These are phyloP conservation scores for Perca fluviatilis DNA, from an alignment of 2,113 vertebrate genomes.

Conservation along the genomic window DNA sequence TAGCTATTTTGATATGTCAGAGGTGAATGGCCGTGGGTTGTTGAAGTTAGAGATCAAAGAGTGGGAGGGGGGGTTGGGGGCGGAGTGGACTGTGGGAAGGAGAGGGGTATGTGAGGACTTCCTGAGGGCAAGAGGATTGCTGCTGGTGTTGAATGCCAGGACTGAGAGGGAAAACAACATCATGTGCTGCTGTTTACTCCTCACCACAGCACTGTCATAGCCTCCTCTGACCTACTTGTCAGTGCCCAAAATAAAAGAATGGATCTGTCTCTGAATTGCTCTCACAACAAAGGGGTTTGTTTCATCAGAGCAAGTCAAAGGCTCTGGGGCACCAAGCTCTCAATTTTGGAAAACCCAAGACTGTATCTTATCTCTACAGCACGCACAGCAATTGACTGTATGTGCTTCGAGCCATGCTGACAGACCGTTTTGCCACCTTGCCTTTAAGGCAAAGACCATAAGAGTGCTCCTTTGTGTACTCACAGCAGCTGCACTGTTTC, in stretches of 20 bases:
- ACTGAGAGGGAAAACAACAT: slow-evolving; percentile 86
- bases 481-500: slow-evolving; percentile 75
- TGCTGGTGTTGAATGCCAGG: slow-evolving; percentile 83
- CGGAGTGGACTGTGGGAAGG: slow-evolving; percentile 46
- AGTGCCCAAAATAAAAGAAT: slow-evolving; percentile 86
- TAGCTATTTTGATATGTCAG: slow-evolving; percentile 78
- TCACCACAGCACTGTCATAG: slow-evolving; percentile 84
- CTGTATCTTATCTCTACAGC: slow-evolving; percentile 56
- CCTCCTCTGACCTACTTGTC: slow-evolving; percentile 87
- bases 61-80: slow-evolving; percentile 23
- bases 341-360: slow-evolving; percentile 68
- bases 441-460: slow-evolving; percentile 64
- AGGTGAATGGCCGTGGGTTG: slow-evolving; percentile 76
- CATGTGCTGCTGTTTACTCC: slow-evolving; percentile 87
- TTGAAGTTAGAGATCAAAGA: slow-evolving; percentile 67
- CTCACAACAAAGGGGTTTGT: slow-evolving; percentile 80
- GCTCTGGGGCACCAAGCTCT: slow-evolving; percentile 59
- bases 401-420: slow-evolving; percentile 41
- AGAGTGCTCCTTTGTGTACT: slow-evolving; percentile 73
- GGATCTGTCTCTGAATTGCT: slow-evolving; percentile 81
- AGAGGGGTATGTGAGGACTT: slow-evolving; percentile 66
- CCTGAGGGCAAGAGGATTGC: slow-evolving; percentile 72
- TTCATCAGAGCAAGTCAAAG: slow-evolving; percentile 61
- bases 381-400: slow-evolving; percentile 50
- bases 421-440: slow-evolving; percentile 65